A percentile compares a stretch with the other conserved stretches of the same genome.
Evolutionary conservation across 2,888 invertebrate species (phyloP).

Genomic region (Orthonevra nobilis): DNA sequence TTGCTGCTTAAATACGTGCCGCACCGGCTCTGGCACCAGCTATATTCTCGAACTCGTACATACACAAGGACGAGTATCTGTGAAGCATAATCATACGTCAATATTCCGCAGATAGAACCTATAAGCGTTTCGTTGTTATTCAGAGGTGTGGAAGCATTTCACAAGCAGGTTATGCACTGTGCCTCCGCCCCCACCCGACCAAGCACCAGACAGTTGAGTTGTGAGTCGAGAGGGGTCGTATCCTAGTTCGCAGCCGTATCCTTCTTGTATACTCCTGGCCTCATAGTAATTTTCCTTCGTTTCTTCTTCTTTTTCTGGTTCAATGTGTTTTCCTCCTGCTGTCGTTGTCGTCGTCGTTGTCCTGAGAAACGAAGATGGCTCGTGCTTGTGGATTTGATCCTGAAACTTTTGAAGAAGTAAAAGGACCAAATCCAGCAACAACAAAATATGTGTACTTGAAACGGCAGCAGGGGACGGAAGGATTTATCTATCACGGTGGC

Average conservation of each 20-base stretch:
- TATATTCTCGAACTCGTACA: conserved; percentile 24
- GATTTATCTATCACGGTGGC: conserved; percentile 67
- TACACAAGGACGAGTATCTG: conserved; percentile 62
- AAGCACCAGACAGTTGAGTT: conserved; percentile 59
- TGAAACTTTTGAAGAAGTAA: conserved; percentile 59
- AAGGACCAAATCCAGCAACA: conserved; percentile 60
- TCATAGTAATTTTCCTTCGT: conserved; percentile 49
- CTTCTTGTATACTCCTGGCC: conserved; percentile 50
- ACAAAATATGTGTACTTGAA: conserved; percentile 43
- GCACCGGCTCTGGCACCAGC: conserved; percentile 44
- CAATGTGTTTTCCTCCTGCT: conserved; percentile 68
- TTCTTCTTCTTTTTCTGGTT: conserved; percentile 39
- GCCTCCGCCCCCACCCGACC: conserved; percentile 28
- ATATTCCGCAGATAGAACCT: conserved; percentile 69
- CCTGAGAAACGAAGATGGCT: conserved; percentile 71
- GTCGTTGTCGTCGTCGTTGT: conserved; percentile 59
- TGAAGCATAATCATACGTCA: conserved; percentile 66
- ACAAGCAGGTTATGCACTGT: conserved; percentile 65
- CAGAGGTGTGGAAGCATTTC: conserved; percentile 70
- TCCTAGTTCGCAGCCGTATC: conserved; percentile 23
- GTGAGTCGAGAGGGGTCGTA: conserved; percentile 36
- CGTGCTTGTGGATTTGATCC: conserved; percentile 72
- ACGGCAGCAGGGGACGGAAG: conserved; percentile 68
- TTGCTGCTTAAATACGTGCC: conserved; percentile 68
- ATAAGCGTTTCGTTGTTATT: conserved; percentile 70